phyloP scores from a whole-genome alignment of 2,797 vertebrate genomes.

The Sebastes trivittatus region DNA sequence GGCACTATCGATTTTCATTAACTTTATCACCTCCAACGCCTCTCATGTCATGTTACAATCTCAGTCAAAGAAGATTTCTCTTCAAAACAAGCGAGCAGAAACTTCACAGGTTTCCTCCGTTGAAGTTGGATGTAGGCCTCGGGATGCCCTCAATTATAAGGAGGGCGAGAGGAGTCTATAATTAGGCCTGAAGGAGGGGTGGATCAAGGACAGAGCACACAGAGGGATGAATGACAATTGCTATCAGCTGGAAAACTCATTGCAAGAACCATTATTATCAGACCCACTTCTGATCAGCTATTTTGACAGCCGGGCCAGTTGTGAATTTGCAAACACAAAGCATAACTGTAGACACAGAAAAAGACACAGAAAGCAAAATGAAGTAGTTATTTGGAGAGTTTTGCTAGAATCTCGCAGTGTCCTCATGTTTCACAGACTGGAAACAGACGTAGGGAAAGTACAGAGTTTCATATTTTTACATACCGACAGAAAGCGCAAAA shows the following conservation, averaged over 20 bases:
- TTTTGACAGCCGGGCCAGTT: slow-evolving; percentile 29
- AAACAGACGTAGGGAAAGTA: neutral
- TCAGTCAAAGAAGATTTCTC: neutral
- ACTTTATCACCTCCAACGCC: neutral
- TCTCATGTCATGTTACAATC: neutral
- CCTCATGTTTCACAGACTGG: neutral
- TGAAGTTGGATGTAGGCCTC: slow-evolving; percentile 75
- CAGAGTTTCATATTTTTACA: neutral
- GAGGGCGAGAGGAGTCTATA: slow-evolving; percentile 80
- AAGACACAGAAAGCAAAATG: neutral
- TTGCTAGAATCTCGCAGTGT: neutral
- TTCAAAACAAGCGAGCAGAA: slow-evolving; percentile 31
- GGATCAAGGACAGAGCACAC: slow-evolving; percentile 76
- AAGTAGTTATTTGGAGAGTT: neutral
- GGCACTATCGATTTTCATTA: neutral
- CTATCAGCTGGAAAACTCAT: slow-evolving; percentile 65
- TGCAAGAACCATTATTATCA: slow-evolving; percentile 59
- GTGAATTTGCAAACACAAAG: slow-evolving; percentile 27
- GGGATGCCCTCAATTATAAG: slow-evolving; percentile 84
- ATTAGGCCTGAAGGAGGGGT: slow-evolving; percentile 74
- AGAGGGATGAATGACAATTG: slow-evolving; percentile 74
- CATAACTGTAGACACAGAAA: neutral
- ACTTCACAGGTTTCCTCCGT: slow-evolving; percentile 30
- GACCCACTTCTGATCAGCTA: slow-evolving; percentile 59
- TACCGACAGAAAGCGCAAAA: neutral